phyloP scores from a whole-genome alignment of 2,113 vertebrate genomes.

The Ciconia boyciana region DNA sequence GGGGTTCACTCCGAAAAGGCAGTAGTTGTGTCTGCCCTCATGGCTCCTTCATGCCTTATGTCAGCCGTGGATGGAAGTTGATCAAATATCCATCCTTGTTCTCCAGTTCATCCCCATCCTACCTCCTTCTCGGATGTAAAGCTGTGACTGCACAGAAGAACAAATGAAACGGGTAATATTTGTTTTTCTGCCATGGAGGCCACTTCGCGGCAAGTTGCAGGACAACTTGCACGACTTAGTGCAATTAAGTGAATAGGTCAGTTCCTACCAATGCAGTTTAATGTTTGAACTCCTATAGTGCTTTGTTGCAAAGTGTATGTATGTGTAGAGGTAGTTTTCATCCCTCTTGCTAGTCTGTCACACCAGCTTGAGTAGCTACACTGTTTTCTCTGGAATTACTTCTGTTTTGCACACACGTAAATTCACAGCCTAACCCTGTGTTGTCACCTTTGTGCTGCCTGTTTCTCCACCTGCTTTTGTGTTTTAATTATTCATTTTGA shows the following conservation, averaged over 20 bases:
- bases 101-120: background rate
- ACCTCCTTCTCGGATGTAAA: background rate
- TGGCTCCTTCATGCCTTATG: conserved; percentile 48
- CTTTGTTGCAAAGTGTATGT: background rate
- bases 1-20: conserved; percentile 42
- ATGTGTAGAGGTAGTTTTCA: background rate
- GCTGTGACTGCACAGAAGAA: background rate
- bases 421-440: background rate
- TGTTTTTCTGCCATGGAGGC: background rate
- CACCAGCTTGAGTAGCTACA: background rate
- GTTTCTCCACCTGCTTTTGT: background rate
- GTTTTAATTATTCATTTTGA: background rate
- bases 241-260: background rate
- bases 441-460: background rate
- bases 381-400: background rate
- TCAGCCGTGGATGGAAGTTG: conserved; percentile 31
- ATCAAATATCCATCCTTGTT: conserved; percentile 28
- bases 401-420: background rate
- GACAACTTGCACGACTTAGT: background rate
- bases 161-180: background rate
- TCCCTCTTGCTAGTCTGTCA: background rate
- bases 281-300: background rate
- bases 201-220: background rate
- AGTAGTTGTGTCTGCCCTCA: conserved; percentile 44
- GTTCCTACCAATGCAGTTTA: background rate